A percentile compares a stretch with the other conserved stretches of the same genome.
Conservation (phyloP, 1,140 invertebrate species). For the Melitaea cinxia region DNA sequence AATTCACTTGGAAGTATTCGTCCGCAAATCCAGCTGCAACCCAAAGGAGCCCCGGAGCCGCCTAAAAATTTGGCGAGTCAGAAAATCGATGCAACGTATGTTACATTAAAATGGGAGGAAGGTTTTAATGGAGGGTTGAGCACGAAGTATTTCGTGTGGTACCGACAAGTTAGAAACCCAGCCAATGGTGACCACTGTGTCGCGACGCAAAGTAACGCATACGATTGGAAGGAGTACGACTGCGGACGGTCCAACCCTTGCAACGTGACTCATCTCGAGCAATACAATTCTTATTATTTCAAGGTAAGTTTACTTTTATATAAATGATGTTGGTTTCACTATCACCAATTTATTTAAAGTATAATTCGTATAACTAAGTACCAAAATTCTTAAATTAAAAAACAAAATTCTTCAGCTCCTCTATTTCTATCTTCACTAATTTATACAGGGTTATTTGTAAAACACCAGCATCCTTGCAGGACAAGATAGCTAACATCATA, state of each 20-base stretch:
- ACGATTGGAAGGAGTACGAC: conserved; percentile 90
- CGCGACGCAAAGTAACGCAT: conserved; percentile 82
- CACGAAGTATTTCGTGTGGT: conserved; percentile 92
- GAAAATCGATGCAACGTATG: conserved; percentile 88
- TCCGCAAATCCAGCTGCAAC: conserved; percentile 90
- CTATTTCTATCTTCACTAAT: too few species aligned
- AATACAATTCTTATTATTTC: conserved; percentile 91
- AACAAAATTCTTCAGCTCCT: too few species aligned
- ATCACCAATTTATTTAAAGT: too few species aligned
- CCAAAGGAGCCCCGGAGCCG: conserved; percentile 92
- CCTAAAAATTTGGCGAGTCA: conserved; percentile 87
- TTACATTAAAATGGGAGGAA: conserved; percentile 91
- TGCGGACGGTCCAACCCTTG: conserved; percentile 93
- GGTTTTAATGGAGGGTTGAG: conserved; percentile 94
- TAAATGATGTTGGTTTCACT: not conserved
- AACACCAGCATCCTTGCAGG: too few species aligned
- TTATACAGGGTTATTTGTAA: too few species aligned
- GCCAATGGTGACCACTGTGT: conserved; percentile 76
- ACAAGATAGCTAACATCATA: too few species aligned
- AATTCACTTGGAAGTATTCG: conserved; percentile 89
- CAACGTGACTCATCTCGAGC: conserved; percentile 91
- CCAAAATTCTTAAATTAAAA: too few species aligned
- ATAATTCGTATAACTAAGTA: too few species aligned
- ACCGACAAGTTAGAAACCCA: conserved; percentile 84
- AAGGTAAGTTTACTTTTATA: conserved; percentile 76